Evolutionary conservation across 2,797 vertebrate species (phyloP).

Genomic region (Streptopelia turtur): DNA sequence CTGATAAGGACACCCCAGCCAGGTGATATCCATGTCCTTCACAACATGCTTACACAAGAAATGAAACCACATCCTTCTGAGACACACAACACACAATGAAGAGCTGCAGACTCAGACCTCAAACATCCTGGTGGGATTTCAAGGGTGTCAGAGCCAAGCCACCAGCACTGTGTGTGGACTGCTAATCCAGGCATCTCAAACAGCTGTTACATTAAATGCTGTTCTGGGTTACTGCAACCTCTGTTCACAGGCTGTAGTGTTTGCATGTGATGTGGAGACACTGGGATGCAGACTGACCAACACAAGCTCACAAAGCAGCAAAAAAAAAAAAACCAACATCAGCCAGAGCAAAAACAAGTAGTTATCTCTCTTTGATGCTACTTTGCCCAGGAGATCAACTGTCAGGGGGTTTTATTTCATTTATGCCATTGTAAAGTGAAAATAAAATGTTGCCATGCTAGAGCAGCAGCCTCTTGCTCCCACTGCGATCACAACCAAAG

Average conservation of each 20-base stretch:
- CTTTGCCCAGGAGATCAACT: background rate
- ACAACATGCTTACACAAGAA: background rate
- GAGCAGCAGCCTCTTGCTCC: background rate
- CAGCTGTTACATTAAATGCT: background rate
- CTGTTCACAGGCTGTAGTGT: accelerated
- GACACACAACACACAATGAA: accelerated
- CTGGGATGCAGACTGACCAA: background rate
- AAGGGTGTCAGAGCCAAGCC: background rate
- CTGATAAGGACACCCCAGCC: background rate
- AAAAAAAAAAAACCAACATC: no score
- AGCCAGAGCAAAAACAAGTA: background rate
- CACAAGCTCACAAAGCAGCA: background rate
- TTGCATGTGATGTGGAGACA: accelerated
- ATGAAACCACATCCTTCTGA: background rate
- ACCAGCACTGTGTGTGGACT: background rate
- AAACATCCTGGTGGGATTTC: background rate
- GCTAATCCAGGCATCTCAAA: background rate
- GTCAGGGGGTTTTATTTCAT: background rate
- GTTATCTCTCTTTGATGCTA: background rate
- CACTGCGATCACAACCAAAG: background rate
- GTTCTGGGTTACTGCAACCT: background rate
- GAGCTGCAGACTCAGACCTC: background rate
- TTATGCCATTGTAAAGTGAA: background rate
- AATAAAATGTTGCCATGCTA: background rate
- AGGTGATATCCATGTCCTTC: background rate